These are phyloP conservation scores for Chaenocephalus aceratus DNA, from an alignment of 2,113 vertebrate species.

Conservation along the genomic window DNA sequence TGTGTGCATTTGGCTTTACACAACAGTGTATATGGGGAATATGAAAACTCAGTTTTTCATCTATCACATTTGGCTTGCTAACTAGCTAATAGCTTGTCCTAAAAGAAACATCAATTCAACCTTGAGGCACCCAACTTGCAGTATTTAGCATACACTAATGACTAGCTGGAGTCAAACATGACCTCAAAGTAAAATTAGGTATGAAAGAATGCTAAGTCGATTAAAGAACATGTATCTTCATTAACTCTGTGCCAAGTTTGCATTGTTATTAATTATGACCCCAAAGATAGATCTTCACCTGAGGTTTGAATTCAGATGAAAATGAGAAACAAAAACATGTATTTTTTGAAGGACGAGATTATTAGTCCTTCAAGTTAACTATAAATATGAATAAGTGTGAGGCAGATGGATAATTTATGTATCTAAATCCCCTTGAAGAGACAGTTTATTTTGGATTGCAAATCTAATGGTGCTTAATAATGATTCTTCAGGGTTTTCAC, in stretches of 20 bases:
- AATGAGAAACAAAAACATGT: not conserved
- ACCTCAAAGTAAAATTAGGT: constrained; percentile 12
- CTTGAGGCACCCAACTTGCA: constrained; percentile 38
- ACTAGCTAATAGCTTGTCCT: constrained; percentile 24
- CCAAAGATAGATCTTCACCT: constrained; percentile 22
- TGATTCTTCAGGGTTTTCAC: not conserved
- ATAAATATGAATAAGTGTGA: not conserved
- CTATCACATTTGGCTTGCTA: constrained; percentile 41
- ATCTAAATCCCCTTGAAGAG: constrained; percentile 21
- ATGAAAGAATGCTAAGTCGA: not conserved
- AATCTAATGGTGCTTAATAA: not conserved
- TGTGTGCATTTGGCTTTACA: not conserved
- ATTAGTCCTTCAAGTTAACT: constrained; percentile 19
- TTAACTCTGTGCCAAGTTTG: not conserved
- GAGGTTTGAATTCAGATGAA: constrained; percentile 36
- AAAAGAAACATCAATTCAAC: constrained; percentile 42
- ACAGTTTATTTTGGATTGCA: not conserved
- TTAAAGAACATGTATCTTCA: not conserved
- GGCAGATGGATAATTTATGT: not conserved
- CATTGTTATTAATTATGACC: constrained; percentile 28
- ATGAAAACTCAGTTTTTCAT: constrained; percentile 31
- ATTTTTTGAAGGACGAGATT: constrained; percentile 39
- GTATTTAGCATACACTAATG: constrained; percentile 52
- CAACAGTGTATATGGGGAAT: not conserved
- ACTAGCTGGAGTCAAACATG: constrained; percentile 46